Evolutionary conservation across 2,888 invertebrate species (phyloP), one percentile per base, ranked within the genome.

Genomic region (Noctua pronuba): DNA sequence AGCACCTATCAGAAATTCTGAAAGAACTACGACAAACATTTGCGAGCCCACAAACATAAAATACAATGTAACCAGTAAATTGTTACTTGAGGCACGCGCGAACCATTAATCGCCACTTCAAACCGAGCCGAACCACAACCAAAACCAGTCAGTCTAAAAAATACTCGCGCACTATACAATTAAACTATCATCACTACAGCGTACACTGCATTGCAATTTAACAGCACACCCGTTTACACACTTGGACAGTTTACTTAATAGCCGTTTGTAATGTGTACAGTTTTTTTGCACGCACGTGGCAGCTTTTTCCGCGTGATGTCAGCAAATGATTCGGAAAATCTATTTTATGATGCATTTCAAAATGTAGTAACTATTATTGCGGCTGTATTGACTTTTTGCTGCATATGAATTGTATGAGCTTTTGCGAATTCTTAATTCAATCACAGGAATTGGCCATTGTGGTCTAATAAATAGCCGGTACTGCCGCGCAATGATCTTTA

Each of bases 261-360:
- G 88, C 83, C 85, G 84, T 84, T 75, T 91, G 88, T 88, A 90
- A 88, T 90, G 86, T 86, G 84, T 77, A 67, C 68, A 75, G 83
- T 88, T 90, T 90, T 91, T 90, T 91, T 88, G 82, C 86, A 78
- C 82, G 85, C 89, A 86, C 90, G 88, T 89, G 91, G 81, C 84
- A 76, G 71, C 75, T 90, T 92, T 91, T 92, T 90, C 84, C 79
- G 76, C 74, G 81, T 77, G 71, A 75, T 80, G 83, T 77, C 83
- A 88, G 82, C 89, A 90, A 91, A 92, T 92, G 90, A 88, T 82
- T 89, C 85, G 91, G 92, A 93, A 93, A 93, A 93, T 92, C 88
- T 84, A 86, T 86, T 86, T 84, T 86, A 88, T 85, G 77, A 83
- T 77, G 84, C 80, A 77, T 75, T 83, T 83, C 16, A 66, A 83